Evolutionary conservation across 2,888 invertebrate genomes (phyloP), one percentile per base, ranked within the genome.

Genomic region (Chironomus riparius): DNA sequence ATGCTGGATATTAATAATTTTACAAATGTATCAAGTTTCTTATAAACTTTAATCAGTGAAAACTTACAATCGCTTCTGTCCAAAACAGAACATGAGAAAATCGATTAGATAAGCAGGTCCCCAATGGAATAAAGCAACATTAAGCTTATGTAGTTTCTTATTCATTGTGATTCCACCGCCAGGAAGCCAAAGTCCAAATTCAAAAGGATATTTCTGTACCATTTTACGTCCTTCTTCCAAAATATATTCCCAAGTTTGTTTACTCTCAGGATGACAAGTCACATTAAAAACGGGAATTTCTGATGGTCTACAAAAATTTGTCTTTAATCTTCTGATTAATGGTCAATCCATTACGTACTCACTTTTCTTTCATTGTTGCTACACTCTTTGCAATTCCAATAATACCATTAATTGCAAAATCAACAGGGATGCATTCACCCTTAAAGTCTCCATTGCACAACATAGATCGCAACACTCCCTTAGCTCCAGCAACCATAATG

Each of bases 401-500:
- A 78, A 94, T 86, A 68, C 91, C 89, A 81, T 92, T 94, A 79
- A 94, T 94, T n/a, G 94, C 93, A 69, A 90, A 86, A 82, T 94
- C 94, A 2, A 93, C 91, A 0, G 94, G 93, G 69, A 93, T 88
- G 38, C 92, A 89, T 82, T 94, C 92, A 0, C 92, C 92, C 78
- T 89, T 89, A 82, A 88, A 89, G 77, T 90, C 87, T 0, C 87
- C 88, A 78, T 90, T 89, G 81, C 92, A 93, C 80, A 93, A 89
- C 92, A 96, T 92, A n/a, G 93, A 91, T 22, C 95, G 87, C 78
- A 96, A 89, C n/a, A 96, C 92, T 21, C 96, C 96, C 83, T 95
- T 95, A 0, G 93, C 93, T 0, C 90, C 92, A 5, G 91, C 94
- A 15, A 84, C 81, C 83, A 83, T 83, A 21, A 83, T 79, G 48